Conservation (phyloP, 1,140 invertebrate genomes). For the Ceratina australensis region DNA sequence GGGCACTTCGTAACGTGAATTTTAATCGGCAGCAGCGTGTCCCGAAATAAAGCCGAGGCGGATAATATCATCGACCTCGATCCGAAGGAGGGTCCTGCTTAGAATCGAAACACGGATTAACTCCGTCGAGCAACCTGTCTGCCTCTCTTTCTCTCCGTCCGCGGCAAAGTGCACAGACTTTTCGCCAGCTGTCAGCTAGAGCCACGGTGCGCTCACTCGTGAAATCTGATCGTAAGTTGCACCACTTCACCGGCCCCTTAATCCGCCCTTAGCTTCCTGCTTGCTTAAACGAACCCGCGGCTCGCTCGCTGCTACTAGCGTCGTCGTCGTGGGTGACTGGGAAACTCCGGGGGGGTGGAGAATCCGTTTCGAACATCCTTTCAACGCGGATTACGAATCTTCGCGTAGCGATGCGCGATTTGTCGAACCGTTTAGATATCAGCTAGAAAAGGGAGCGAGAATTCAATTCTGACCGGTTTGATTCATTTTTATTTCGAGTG, state of each 20-base stretch:
- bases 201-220: constrained; percentile 61
- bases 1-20: constrained; percentile 60
- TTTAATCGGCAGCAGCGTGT: constrained; percentile 60
- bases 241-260: constrained; percentile 66
- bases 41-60: constrained; percentile 59
- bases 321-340: constrained; percentile 39
- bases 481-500: constrained; percentile 16
- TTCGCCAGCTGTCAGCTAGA: constrained; percentile 64
- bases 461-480: background rate
- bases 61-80: constrained; percentile 59
- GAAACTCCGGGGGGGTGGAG: constrained; percentile 35
- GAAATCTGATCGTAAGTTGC: constrained; percentile 68
- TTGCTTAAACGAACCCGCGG: constrained; percentile 59
- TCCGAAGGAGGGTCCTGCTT: constrained; percentile 49
- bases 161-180: constrained; percentile 56
- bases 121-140: constrained; percentile 49
- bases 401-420: constrained; percentile 3
- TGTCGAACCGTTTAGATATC: background rate
- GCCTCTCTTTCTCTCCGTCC: constrained; percentile 18
- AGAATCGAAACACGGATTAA: constrained; percentile 61
- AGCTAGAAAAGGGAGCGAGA: background rate
- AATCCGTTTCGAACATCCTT: constrained; percentile 35
- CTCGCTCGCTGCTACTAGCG: background rate
- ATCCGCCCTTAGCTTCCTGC: constrained; percentile 55
- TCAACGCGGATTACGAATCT: constrained; percentile 16